phyloP scores from a whole-genome alignment of 2,113 vertebrate genomes.

The Ophthalmolycus amberensis region DNA sequence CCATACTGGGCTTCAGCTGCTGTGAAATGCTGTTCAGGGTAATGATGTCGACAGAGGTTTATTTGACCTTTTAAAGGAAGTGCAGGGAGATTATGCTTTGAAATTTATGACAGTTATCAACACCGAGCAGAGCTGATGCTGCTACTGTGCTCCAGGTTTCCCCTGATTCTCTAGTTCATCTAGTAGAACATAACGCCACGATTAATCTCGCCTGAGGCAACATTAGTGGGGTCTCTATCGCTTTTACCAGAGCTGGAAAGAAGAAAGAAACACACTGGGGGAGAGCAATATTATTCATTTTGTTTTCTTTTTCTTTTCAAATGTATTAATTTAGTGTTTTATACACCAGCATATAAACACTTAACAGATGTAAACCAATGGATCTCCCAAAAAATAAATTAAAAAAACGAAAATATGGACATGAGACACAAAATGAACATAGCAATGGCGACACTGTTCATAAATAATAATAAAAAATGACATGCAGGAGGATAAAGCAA shows the following conservation, averaged over 20 bases:
- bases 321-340: background rate
- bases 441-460: background rate
- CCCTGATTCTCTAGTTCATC: constrained; percentile 15
- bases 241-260: background rate
- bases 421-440: background rate
- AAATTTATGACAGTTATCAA: constrained; percentile 55
- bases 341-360: too few species aligned
- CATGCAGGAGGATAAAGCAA: background rate
- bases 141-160: constrained; percentile 21
- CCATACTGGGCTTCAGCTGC: constrained; percentile 9
- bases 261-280: background rate
- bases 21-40: constrained; percentile 5
- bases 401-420: background rate
- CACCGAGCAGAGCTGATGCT: constrained; percentile 35
- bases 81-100: constrained; percentile 21
- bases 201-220: constrained; percentile 16
- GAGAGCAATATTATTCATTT: background rate
- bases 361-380: background rate
- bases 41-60: constrained; percentile 44
- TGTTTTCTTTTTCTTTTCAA: background rate
- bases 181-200: constrained; percentile 14
- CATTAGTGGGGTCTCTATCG: constrained; percentile 3
- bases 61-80: constrained; percentile 43
- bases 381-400: background rate
- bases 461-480: background rate